A percentile compares a stretch with the other conserved stretches of the same genome.
Evolutionary conservation across 2,888 invertebrate genomes (phyloP).

Genomic region (Dysmachus trigonus): DNA sequence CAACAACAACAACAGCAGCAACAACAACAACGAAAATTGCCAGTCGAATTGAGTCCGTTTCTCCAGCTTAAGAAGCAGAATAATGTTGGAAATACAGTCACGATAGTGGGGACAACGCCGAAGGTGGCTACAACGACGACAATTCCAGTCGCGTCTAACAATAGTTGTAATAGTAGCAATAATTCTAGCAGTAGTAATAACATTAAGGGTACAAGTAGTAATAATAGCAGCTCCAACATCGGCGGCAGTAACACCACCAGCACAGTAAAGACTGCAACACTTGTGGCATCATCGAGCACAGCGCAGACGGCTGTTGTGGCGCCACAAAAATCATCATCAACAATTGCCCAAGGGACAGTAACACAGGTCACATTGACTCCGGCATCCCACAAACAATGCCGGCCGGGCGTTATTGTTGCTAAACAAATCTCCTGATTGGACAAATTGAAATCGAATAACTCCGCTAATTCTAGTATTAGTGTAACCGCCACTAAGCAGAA

Average conservation of each 20-base stretch:
- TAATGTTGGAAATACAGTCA: conserved; percentile 54
- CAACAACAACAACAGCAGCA: too few relatives aligned
- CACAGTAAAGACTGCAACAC: conserved; percentile 57
- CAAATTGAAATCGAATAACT: conserved; percentile 37
- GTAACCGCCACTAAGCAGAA: conserved; percentile 37
- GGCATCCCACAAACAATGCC: conserved; percentile 71
- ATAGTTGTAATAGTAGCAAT: conserved; percentile 48
- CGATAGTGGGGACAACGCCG: conserved; percentile 54
- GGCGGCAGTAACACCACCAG: conserved; percentile 55
- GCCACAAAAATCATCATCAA: conserved; percentile 44
- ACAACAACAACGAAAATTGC: conserved; percentile 66
- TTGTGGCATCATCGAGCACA: conserved; percentile 46
- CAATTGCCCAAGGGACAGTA: conserved; percentile 34
- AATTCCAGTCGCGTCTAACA: conserved; percentile 47
- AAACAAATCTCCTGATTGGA: conserved; percentile 82
- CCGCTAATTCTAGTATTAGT: conserved; percentile 38
- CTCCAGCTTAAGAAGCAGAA: conserved; percentile 69
- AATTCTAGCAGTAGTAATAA: conserved; percentile 51
- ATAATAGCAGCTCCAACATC: conserved; percentile 54
- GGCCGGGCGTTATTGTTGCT: conserved; percentile 91
- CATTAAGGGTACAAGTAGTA: conserved; percentile 51
- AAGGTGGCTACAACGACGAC: conserved; percentile 34
- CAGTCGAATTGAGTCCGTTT: conserved; percentile 71
- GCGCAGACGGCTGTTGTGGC: conserved; percentile 35
- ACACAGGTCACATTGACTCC: conserved; percentile 55